Evolutionary conservation across 2,888 invertebrate genomes (phyloP), one percentile per base, ranked within the genome.

Genomic region (Heteromyza rotundicornis): DNA sequence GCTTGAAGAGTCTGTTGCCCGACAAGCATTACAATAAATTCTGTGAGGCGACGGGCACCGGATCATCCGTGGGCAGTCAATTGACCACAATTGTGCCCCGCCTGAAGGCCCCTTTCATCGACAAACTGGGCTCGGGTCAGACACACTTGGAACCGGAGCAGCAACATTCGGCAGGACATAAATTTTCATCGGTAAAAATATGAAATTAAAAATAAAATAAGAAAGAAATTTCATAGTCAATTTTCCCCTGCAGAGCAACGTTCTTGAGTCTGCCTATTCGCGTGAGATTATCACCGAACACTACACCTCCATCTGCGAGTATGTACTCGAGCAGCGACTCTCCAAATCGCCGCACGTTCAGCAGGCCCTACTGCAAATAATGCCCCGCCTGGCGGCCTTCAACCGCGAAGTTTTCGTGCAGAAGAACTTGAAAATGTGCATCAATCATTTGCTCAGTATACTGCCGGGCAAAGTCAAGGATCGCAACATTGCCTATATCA

Each of bases 361-460:
- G 70, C 92, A 94, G 77, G 90, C 92, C 0, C 83, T 99, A 14
- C 86, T 98, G 61, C 89, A 90, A 40, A 88, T 98, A 53, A 85
- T 98, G 63, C 98, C 98, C 1, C 87, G 97, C 68, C 84, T 98
- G 57, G 97, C 96, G 5, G 95, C 97, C n/a, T 96, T 98, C 75
- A 91, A 95, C 79, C 91, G 90, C 63, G 89, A 90, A 5, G 87
- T 87, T 61, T 98, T 97, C 79, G 88, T 91, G 0, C 86, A 87
- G 61, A 89, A 89, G 70, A 91, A 95, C 81, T 84, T 95, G 0
- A 87, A 86, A 44, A 86, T 88, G 0, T 90, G 94, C 0, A 90
- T 97, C 84, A 86, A 86, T 66, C 92, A 95, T 81, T 85, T 97
- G 60, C 84, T 96, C 53, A 84, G 86, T 19, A 92, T 90, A 32